Percentiles rank a stretch among this genome's conserved stretches.
These are phyloP conservation scores for Leptopterna dolabrata DNA, from an alignment of 2,888 invertebrate species.

Conservation along the genomic window DNA sequence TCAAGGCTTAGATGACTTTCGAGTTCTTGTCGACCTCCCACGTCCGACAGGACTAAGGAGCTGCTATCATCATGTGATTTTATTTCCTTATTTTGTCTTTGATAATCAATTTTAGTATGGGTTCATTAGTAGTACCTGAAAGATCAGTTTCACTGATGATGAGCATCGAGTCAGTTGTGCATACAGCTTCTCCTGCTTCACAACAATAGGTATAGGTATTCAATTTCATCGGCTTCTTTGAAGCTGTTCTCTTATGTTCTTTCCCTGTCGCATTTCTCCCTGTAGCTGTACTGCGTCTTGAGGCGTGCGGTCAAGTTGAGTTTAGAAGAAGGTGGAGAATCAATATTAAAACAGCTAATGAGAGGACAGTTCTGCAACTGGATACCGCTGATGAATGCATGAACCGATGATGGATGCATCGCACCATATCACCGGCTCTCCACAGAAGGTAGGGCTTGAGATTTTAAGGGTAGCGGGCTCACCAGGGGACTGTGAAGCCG, in stretches of 20 bases:
- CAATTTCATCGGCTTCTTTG: not conserved
- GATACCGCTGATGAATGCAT: not conserved
- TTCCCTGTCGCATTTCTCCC: not conserved
- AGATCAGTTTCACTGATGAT: not conserved
- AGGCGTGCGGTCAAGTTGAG: not conserved
- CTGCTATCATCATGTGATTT: not conserved
- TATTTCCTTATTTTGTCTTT: not conserved
- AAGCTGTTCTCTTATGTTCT: not conserved
- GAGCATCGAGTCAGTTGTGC: not conserved
- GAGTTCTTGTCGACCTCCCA: slow-evolving; percentile 75
- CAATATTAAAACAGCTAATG: not conserved
- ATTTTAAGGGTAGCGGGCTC: not conserved
- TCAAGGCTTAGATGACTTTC: slow-evolving; percentile 76
- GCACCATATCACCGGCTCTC: not conserved
- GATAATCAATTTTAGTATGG: not conserved
- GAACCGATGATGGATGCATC: not conserved
- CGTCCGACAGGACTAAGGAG: slow-evolving; percentile 27
- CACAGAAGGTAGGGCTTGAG: not conserved
- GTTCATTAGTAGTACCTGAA: not conserved
- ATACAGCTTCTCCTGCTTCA: not conserved
- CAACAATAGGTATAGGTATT: not conserved
- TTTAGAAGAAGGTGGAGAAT: not conserved
- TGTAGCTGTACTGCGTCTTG: not conserved
- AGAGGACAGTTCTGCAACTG: not conserved
- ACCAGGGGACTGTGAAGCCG: not conserved